Conservation (phyloP, 2,113 vertebrate species). For the Anthoscopus minutus region DNA sequence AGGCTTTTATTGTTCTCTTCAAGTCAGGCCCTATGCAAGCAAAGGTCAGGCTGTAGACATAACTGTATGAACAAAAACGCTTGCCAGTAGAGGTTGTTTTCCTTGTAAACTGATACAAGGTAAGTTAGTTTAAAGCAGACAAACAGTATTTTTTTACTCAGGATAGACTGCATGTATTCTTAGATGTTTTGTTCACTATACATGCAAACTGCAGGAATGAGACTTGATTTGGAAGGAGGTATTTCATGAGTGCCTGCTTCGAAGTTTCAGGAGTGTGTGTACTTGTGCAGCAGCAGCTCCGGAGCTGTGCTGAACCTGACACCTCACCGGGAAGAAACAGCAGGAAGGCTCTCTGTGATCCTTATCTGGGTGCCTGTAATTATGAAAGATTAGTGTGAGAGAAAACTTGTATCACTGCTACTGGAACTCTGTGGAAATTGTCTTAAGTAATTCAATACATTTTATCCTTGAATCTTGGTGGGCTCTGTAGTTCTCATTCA, state of each 20-base stretch:
- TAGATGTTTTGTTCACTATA: not conserved
- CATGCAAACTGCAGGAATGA: not conserved
- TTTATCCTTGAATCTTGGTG: not conserved
- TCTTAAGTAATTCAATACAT: not conserved
- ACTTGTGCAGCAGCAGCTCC: not conserved
- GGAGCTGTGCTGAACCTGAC: not conserved
- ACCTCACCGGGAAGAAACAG: not conserved
- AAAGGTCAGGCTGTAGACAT: not conserved
- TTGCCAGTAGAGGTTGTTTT: not conserved
- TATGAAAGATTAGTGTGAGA: not conserved
- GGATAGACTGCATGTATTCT: not conserved
- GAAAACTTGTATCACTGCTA: not conserved
- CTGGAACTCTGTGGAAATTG: not conserved
- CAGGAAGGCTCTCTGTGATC: not conserved
- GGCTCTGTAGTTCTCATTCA: not conserved
- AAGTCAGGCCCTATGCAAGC: not conserved
- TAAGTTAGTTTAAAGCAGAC: not conserved
- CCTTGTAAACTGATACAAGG: not conserved
- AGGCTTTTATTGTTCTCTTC: not conserved
- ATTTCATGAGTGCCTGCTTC: not conserved
- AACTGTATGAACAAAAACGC: not conserved
- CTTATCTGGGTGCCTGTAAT: not conserved
- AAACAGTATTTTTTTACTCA: not conserved
- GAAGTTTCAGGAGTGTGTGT: not conserved
- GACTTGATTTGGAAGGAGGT: not conserved